A percentile compares a stretch with the other conserved stretches of the same genome.
phyloP scores from a whole-genome alignment of 2,113 vertebrate species.

The Zosterops japonicus region DNA sequence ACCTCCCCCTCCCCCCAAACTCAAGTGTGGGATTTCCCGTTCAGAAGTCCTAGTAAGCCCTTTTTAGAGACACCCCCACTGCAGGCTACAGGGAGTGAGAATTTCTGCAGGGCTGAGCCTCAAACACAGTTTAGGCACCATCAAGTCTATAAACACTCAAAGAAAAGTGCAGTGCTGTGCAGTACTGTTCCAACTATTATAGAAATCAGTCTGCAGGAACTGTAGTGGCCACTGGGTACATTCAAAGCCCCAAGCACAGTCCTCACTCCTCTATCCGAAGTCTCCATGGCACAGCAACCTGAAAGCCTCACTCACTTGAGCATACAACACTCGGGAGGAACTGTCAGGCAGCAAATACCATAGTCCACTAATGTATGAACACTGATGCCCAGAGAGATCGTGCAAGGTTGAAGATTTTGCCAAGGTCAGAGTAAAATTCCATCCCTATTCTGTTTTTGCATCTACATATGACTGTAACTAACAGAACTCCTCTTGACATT shows the following conservation, averaged over 20 bases:
- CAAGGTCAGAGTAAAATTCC: background rate
- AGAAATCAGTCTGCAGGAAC: background rate
- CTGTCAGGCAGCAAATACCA: background rate
- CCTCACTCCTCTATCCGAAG: background rate
- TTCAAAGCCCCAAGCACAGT: accelerated
- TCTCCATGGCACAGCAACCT: background rate
- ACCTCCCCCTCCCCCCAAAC: accelerated
- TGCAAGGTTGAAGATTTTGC: background rate
- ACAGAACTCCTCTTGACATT: background rate
- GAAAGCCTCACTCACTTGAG: background rate
- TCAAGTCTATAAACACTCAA: background rate
- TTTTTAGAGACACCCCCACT: background rate
- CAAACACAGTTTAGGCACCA: background rate
- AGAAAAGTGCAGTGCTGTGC: background rate
- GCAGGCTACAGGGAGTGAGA: background rate
- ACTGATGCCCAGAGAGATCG: background rate
- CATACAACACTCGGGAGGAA: background rate
- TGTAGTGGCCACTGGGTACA: background rate
- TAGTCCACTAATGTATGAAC: background rate
- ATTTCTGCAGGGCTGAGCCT: background rate
- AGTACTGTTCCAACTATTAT: background rate
- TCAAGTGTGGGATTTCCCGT: accelerated
- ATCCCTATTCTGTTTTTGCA: background rate
- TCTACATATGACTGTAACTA: background rate
- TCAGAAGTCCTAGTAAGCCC: background rate